Percentiles rank a stretch among this genome's conserved stretches.
Evolutionary conservation across 2,888 invertebrate genomes (phyloP).

Genomic region (Ochlodes sylvanus): DNA sequence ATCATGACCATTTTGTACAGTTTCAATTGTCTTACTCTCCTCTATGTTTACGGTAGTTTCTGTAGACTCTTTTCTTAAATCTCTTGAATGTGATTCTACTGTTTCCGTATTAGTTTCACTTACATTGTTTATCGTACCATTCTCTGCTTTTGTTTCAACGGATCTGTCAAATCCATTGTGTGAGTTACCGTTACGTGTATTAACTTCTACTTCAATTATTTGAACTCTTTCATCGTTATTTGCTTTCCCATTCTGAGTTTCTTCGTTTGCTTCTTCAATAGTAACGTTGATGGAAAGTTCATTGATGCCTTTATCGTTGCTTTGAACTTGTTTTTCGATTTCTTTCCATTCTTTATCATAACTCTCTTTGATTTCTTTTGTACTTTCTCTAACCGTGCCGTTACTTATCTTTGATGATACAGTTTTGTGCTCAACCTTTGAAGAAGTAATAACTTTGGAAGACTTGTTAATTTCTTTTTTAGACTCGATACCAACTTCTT

Average conservation of each 20-base stretch:
- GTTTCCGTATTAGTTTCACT: constrained; percentile 13
- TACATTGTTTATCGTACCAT: constrained; percentile 34
- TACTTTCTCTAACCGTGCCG: constrained; percentile 31
- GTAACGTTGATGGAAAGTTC: constrained; percentile 24
- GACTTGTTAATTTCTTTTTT: constrained; percentile 24
- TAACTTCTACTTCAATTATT: constrained; percentile 30
- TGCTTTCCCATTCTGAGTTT: constrained; percentile 9
- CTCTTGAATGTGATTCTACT: constrained; percentile 3
- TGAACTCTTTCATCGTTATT: constrained; percentile 19
- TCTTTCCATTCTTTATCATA: constrained; percentile 46
- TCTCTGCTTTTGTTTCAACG: constrained; percentile 43
- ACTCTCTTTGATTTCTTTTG: constrained; percentile 41
- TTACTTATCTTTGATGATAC: constrained; percentile 42
- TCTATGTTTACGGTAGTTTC: not conserved
- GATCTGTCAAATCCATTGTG: constrained; percentile 20
- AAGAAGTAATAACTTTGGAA: constrained; percentile 27
- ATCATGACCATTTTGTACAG: constrained; percentile 22
- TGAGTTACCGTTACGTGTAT: constrained; percentile 18
- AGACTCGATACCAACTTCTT: constrained; percentile 67
- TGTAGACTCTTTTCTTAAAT: not conserved
- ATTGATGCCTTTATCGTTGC: constrained; percentile 29
- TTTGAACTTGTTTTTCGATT: constrained; percentile 45
- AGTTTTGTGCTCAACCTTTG: constrained; percentile 19
- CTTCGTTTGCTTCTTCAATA: constrained; percentile 26
- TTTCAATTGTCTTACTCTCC: constrained; percentile 8